Percentiles rank a stretch among this genome's conserved stretches.
Evolutionary conservation across 2,113 vertebrate genomes (phyloP).

Genomic region (Nansenia antarctica): DNA sequence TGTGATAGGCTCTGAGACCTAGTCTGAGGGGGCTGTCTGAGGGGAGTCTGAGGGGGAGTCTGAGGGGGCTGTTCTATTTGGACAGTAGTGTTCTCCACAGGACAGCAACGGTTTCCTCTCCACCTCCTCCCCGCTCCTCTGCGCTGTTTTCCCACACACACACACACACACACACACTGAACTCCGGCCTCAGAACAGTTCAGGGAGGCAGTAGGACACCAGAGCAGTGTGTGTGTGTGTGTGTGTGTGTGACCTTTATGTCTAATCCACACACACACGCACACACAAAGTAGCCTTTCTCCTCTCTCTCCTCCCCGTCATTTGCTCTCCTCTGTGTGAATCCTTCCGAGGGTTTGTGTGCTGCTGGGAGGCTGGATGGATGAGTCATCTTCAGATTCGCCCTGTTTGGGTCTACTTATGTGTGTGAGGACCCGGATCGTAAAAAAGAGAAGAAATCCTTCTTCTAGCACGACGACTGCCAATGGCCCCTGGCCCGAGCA

Average conservation of each 20-base stretch:
- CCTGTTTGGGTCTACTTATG: neutral
- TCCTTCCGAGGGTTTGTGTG: neutral
- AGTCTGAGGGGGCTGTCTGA: no score
- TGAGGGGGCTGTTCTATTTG: constrained; percentile 6
- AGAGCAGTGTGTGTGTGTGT: neutral
- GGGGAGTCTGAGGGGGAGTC: no score
- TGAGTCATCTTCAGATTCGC: neutral
- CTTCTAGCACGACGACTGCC: no score
- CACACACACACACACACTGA: neutral
- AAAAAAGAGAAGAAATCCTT: no score
- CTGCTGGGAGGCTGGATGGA: neutral
- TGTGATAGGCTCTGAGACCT: no score
- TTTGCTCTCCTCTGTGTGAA: neutral
- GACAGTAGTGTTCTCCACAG: neutral
- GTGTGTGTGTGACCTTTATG: neutral
- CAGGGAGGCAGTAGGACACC: neutral
- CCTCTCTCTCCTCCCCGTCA: neutral
- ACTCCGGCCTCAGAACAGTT: neutral
- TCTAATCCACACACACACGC: neutral
- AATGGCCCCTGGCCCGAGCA: no score
- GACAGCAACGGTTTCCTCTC: neutral
- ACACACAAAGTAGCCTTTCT: neutral
- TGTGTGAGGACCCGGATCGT: no score
- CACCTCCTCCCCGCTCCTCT: no score
- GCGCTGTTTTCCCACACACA: neutral